A percentile compares a stretch with the other conserved stretches of the same genome.
phyloP scores from a whole-genome alignment of 2,797 vertebrate genomes.

The Premnoplex brunnescens region DNA sequence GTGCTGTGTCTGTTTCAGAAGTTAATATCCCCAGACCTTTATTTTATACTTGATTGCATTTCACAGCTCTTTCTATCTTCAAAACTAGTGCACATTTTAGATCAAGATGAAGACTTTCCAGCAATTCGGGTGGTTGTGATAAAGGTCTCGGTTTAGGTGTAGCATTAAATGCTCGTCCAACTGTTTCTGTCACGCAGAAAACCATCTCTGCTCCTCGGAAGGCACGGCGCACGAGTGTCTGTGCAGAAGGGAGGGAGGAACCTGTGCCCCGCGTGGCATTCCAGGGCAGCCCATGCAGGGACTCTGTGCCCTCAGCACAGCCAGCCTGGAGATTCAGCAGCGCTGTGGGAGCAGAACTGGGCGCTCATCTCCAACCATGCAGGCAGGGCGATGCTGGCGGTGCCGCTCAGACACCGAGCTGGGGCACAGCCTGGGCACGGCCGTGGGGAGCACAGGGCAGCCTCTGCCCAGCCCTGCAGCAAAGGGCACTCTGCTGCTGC shows the following conservation, averaged over 20 bases:
- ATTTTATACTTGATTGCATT: not conserved
- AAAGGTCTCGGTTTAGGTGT: not conserved
- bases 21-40: not conserved
- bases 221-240: accelerated
- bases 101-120: not conserved
- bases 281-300: not conserved
- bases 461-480: not conserved
- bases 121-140: not conserved
- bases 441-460: not conserved
- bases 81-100: not conserved
- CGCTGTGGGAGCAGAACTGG: not conserved
- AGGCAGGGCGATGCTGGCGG: not conserved
- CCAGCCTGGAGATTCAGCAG: not conserved
- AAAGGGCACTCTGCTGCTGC: not conserved
- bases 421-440: not conserved
- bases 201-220: not conserved
- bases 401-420: not conserved
- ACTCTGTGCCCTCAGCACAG: not conserved
- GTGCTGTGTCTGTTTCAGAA: not conserved
- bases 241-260: not conserved
- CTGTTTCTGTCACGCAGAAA: not conserved
- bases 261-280: not conserved
- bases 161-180: not conserved
- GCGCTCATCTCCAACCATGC: not conserved
- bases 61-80: not conserved